phyloP scores from a whole-genome alignment of 2,888 invertebrate species.

The Drosophila anomalata region DNA sequence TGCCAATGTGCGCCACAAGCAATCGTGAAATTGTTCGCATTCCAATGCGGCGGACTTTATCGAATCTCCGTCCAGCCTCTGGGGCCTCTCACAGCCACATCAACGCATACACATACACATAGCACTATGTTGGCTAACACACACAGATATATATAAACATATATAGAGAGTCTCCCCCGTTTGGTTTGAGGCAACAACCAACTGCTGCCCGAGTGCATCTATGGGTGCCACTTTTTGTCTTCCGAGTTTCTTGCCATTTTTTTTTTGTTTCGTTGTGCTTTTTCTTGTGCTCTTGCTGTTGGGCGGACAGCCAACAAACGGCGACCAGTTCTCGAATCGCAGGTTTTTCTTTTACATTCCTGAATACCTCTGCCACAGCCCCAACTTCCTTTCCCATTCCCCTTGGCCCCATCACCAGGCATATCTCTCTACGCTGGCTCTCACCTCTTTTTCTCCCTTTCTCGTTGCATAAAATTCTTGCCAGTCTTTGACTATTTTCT shows the following conservation, averaged over 20 bases:
- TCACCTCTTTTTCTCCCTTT: constrained; percentile 30
- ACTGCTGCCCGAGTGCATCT: constrained; percentile 60
- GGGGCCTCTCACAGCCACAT: constrained; percentile 14
- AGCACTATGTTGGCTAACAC: constrained; percentile 31
- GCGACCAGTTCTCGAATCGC: constrained; percentile 71
- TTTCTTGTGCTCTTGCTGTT: constrained; percentile 35
- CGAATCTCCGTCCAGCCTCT: constrained; percentile 53
- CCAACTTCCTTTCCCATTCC: constrained; percentile 20
- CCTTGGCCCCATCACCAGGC: neutral
- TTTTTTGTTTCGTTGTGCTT: neutral
- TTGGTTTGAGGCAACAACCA: constrained; percentile 43
- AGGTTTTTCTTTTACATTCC: constrained; percentile 67
- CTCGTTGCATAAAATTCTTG: constrained; percentile 55
- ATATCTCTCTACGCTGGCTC: constrained; percentile 1
- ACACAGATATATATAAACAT: constrained; percentile 24
- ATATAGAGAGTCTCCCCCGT: constrained; percentile 5
- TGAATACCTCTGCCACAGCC: constrained; percentile 42
- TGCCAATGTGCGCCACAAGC: constrained; percentile 79
- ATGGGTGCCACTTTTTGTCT: constrained; percentile 74
- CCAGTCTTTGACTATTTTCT: constrained; percentile 69
- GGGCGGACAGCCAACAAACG: constrained; percentile 49
- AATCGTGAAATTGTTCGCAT: constrained; percentile 79
- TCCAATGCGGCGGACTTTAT: constrained; percentile 69
- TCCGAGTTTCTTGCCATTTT: constrained; percentile 16
- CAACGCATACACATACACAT: neutral